phyloP scores from a whole-genome alignment of 1,140 invertebrate species.

The Campoletis sonorensis region DNA sequence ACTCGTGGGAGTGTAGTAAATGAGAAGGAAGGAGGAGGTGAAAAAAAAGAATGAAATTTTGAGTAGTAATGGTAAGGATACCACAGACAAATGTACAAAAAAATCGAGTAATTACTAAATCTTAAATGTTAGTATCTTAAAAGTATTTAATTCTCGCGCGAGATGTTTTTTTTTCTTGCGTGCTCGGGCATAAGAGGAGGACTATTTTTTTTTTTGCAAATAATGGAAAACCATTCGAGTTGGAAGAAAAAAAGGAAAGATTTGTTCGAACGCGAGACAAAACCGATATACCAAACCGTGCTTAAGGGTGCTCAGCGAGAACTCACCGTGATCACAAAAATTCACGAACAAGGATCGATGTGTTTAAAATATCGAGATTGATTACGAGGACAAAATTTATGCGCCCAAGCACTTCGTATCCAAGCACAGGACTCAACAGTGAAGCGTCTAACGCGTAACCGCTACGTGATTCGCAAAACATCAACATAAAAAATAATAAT shows the following conservation, averaged over 20 bases:
- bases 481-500: no score
- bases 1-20: slow-evolving; percentile 51
- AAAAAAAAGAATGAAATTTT: slow-evolving; percentile 49
- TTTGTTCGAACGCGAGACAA: slow-evolving; percentile 27
- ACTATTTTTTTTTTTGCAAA: slow-evolving; percentile 7
- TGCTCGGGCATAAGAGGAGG: slow-evolving; percentile 35
- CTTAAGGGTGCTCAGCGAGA: not conserved
- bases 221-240: slow-evolving; percentile 15
- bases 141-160: slow-evolving; percentile 67
- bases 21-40: slow-evolving; percentile 36
- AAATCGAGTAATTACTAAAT: slow-evolving; percentile 70
- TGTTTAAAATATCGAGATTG: not conserved
- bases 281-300: slow-evolving; percentile 20
- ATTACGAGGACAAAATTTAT: slow-evolving; percentile 51
- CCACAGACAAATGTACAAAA: slow-evolving; percentile 73
- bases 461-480: slow-evolving; percentile 67
- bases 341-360: not conserved
- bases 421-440: slow-evolving; percentile 47
- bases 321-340: not conserved
- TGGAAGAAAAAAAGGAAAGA: slow-evolving; percentile 25
- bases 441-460: slow-evolving; percentile 67
- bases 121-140: slow-evolving; percentile 72
- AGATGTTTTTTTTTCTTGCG: slow-evolving; percentile 55
- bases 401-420: not conserved
- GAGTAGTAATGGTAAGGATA: slow-evolving; percentile 59